Conservation (phyloP, 2,888 invertebrate species). For the Mythimna pallens region DNA sequence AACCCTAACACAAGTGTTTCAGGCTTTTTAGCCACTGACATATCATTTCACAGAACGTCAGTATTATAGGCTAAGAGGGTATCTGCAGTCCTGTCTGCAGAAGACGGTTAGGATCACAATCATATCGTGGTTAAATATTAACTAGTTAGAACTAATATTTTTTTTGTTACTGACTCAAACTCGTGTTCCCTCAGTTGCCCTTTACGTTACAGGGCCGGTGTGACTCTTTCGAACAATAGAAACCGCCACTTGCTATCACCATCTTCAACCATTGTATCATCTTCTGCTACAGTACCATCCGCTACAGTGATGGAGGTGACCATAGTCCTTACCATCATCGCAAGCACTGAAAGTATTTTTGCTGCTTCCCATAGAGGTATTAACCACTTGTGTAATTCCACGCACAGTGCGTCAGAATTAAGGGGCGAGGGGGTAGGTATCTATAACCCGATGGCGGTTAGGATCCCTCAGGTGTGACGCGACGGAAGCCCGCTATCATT, state of each 20-base stretch:
- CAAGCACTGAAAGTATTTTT: background rate
- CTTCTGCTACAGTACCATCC: background rate
- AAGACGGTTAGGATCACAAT: background rate
- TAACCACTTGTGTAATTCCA: constrained; percentile 50
- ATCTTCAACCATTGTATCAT: background rate
- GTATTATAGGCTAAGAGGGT: background rate
- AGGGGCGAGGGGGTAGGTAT: constrained; percentile 86
- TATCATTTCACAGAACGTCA: background rate
- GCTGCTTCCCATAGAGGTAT: constrained; percentile 6
- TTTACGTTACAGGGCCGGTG: no score
- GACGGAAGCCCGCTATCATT: constrained; percentile 90
- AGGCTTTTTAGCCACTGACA: background rate
- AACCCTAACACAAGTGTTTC: background rate
- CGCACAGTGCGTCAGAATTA: constrained; percentile 77
- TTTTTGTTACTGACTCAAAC: no score
- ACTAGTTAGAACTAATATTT: no score
- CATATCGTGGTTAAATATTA: background rate
- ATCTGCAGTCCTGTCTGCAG: background rate
- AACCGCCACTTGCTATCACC: background rate
- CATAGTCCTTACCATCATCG: background rate
- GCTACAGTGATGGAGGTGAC: background rate
- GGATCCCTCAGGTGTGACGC: constrained; percentile 90
- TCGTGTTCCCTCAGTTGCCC: no score
- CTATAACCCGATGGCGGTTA: constrained; percentile 89
- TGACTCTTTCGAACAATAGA: no score